Percentiles rank a stretch among this genome's conserved stretches.
Evolutionary conservation across 1,140 invertebrate species (phyloP).

Genomic region (Drosophila erecta): DNA sequence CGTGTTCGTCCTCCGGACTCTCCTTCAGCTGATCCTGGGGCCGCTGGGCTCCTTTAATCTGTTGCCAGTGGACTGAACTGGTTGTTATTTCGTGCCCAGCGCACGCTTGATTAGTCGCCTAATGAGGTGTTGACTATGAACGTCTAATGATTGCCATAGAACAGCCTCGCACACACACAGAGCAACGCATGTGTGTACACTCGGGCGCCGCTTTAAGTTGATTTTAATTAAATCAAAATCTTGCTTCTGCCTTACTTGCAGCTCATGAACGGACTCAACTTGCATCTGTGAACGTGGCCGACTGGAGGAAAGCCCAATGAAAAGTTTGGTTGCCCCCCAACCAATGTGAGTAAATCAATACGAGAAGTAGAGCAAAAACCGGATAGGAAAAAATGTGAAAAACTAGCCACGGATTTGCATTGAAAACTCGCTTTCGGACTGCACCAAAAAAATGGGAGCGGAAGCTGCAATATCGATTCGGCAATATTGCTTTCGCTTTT

Average conservation of each 20-base stretch:
- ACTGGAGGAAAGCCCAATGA: slow-evolving; percentile 63
- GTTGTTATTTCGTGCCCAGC: slow-evolving; percentile 70
- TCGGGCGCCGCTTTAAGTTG: slow-evolving; percentile 46
- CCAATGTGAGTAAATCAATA: slow-evolving; percentile 60
- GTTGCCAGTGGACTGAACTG: slow-evolving; percentile 65
- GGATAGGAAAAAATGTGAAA: slow-evolving; percentile 6
- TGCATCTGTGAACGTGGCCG: slow-evolving; percentile 43
- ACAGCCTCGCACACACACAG: neutral
- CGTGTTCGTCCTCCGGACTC: neutral
- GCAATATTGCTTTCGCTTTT: slow-evolving; percentile 46
- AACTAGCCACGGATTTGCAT: slow-evolving; percentile 52
- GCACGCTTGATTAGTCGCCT: slow-evolving; percentile 82
- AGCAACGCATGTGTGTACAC: slow-evolving; percentile 13
- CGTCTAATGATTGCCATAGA: slow-evolving; percentile 65
- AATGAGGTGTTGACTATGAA: slow-evolving; percentile 83
- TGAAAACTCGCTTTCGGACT: slow-evolving; percentile 41
- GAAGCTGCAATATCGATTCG: slow-evolving; percentile 10
- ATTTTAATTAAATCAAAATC: slow-evolving; percentile 57
- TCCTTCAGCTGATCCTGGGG: neutral
- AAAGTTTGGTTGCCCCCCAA: slow-evolving; percentile 70
- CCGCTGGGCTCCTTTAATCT: slow-evolving; percentile 35
- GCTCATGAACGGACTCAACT: slow-evolving; percentile 22
- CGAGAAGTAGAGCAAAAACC: slow-evolving; percentile 1
- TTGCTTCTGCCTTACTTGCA: slow-evolving; percentile 11
- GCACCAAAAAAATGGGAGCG: neutral